Evolutionary conservation across 2,797 vertebrate genomes (phyloP).

Genomic region (Alca torda): DNA sequence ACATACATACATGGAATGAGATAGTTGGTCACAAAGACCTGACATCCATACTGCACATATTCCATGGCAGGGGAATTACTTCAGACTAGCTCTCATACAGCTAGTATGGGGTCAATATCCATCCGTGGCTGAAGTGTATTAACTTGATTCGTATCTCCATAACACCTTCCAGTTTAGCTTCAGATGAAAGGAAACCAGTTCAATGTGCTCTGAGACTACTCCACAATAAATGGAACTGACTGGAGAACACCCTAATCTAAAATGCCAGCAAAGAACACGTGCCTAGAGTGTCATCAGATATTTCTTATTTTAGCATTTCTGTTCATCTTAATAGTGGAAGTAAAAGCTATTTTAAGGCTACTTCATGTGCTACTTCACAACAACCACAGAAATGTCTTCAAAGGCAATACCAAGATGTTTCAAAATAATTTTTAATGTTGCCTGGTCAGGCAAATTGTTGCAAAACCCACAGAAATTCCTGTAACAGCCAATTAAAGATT

Average conservation of each 20-base stretch:
- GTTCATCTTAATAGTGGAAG: not conserved
- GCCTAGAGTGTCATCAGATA: not conserved
- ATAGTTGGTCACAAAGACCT: not conserved
- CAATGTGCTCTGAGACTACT: not conserved
- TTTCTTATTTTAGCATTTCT: not conserved
- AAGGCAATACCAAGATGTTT: not conserved
- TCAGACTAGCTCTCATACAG: not conserved
- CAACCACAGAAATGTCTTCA: not conserved
- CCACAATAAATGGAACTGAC: not conserved
- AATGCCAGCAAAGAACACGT: not conserved
- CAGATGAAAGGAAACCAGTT: not conserved
- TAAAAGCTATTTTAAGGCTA: not conserved
- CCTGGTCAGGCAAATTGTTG: not conserved
- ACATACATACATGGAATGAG: not conserved
- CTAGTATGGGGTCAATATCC: not conserved
- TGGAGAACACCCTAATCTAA: not conserved
- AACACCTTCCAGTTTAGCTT: not conserved
- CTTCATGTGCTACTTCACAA: not conserved
- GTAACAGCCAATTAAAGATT: not conserved
- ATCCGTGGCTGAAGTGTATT: not conserved
- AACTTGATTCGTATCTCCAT: not conserved
- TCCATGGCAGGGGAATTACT: not conserved
- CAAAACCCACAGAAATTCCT: not conserved
- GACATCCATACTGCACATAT: accelerated
- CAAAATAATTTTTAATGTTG: not conserved